These are phyloP conservation scores for Fopius arisanus DNA, from an alignment of 1,140 invertebrate species.

Conservation along the genomic window DNA sequence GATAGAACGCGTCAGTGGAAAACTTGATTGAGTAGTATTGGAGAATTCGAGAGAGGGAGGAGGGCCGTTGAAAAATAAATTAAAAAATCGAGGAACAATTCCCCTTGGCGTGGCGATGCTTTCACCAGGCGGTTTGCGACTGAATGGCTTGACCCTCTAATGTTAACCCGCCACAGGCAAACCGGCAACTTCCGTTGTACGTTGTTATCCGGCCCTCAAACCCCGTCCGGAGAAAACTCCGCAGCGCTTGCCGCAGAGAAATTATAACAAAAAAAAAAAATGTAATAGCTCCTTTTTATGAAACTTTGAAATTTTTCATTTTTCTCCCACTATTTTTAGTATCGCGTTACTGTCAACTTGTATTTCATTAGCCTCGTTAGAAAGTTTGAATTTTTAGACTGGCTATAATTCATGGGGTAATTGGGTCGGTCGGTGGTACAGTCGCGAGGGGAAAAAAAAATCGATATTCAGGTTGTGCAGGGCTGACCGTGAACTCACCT, in stretches of 20 bases:
- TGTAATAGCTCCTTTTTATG: background rate
- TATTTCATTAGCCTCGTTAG: constrained; percentile 14
- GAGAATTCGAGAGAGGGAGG: background rate
- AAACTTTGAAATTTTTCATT: constrained; percentile 5
- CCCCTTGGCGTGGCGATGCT: background rate
- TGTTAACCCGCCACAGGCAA: background rate
- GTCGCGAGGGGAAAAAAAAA: background rate
- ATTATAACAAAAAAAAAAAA: constrained; percentile 26
- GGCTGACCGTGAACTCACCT: constrained; percentile 14
- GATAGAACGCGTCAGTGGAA: constrained; percentile 2
- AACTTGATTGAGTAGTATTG: background rate
- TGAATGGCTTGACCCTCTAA: constrained; percentile 10
- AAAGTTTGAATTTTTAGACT: constrained; percentile 14
- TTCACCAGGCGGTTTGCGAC: constrained; percentile 1
- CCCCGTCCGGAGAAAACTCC: constrained; percentile 18
- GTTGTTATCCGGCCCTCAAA: background rate
- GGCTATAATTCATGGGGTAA: constrained; percentile 9
- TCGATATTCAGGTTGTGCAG: background rate
- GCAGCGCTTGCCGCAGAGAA: constrained; percentile 30
- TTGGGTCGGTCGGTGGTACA: constrained; percentile 13
- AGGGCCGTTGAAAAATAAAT: no score
- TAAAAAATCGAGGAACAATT: background rate
- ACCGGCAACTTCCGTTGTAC: background rate
- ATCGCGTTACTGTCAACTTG: constrained; percentile 12
- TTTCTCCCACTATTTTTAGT: constrained; percentile 3